Evolutionary conservation across 2,797 vertebrate species (phyloP), one percentile per base, ranked within the genome.

Genomic region (Staurois parvus): DNA sequence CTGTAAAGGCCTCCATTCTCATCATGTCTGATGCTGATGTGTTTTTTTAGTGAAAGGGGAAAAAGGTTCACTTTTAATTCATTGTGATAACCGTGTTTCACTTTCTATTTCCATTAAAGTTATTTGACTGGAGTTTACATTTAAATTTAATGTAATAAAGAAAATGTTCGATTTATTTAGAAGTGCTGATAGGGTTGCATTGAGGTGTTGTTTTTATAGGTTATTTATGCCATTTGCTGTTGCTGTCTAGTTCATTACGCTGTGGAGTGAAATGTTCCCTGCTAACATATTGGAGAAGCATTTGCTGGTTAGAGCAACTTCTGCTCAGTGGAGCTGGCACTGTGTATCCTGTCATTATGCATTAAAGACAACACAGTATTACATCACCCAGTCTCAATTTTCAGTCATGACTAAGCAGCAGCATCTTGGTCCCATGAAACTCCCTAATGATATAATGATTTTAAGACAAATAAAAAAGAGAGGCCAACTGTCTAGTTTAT

Each of bases 291-390:
- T 84, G 21, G 59, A 89, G 70, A 84, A 76, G 85, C 77, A 26
- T 17, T 75, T 45, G 6, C 56, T 87, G 48, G 32, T 75, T 87
- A 87, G 52, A 62, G 81, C 70, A 79, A 73, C 48, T 86, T 64
- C 59, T 80, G 42, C 21, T 79, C 56, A 72, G 79, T 8, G 59
- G 4, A 88, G 87, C 89, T 93, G 91, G 90, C 91, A 90, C 90
- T 89, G 88, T 89, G 93, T 92, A 88, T 88, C 74, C 89, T 91
- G 89, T 91, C 92, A 91, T 94, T 93, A 92, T 90, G 92, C 89
- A 89, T 94, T 91, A 92, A 90, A 93, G 91, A 91, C 90, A 92
- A 91, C 88, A 91, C 86, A 91, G 90, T 88, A 92, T 94, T 93
- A 91, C 92, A 91, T 95, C 93, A 94, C 85, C 91, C 90, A 87